Base-by-base conservation (phyloP, 2,888 invertebrate genomes). In the Candidula unifasciata region DNA sequence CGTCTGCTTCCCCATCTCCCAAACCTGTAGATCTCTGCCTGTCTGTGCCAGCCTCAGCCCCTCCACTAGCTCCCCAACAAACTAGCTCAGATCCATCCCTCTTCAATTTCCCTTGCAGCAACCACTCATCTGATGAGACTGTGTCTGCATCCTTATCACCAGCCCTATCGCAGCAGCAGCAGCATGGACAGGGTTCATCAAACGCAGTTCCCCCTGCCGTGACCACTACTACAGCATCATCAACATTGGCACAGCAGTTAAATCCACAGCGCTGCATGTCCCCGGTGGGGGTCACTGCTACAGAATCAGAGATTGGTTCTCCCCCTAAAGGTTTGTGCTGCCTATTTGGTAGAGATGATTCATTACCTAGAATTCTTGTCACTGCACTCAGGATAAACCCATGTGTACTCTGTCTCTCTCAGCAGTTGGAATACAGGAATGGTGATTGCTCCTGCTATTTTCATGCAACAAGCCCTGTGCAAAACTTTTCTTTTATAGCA, bases 301-400 rank as follows among this genome's bases (percentile, higher is more conserved):
- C 85, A 21, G 76, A 76, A 94, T 98, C 98, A 0, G 98, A 98
- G 94, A 95, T 97, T 89, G 97, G 97, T 94, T 96, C 97, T 78
- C 97, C 97, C 21, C 97, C 97, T 6, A 98, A 97, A 96, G 97
- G 98, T 98, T 52, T 52, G 73, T 74, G 16, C 60, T 24, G 60
- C 3, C 6, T 24, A 0, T 0, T 1, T 60, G 21, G 60, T 13
- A 24, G 3, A 18, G 24, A n/a, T 24, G 24, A 60, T 60, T 60
- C n/a, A 16, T 60, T 60, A 3, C 10, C 60, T 60, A 60, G 60
- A 60, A 60, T 60, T 24, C 8, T 10, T 44, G 44, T 44, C 44
- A 44, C 44, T 10, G 44, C 44, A 44, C 44, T 44, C 44, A 44
- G 0, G 44, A 44, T 13, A 44, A 6, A 44, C 44, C 13, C 44